phyloP scores from a whole-genome alignment of 1,140 invertebrate genomes.

The Bicyclus anynana region DNA sequence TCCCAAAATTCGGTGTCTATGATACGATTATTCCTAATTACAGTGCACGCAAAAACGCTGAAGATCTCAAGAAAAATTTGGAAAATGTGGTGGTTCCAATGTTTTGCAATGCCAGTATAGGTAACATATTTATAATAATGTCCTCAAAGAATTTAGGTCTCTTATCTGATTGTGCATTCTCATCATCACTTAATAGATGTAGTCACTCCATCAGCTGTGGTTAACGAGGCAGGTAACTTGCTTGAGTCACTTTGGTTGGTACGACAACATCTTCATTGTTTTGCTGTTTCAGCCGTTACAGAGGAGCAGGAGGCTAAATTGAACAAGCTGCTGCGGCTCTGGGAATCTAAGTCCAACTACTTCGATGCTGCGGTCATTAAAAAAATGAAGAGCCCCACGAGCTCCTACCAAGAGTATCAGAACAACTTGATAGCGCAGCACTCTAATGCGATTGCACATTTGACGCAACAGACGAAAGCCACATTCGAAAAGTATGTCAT shows the following conservation, averaged over 20 bases:
- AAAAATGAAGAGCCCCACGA: conserved; percentile 86
- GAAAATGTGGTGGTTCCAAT: conserved; percentile 97
- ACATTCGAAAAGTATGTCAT: conserved; percentile 84
- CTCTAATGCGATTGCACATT: conserved; percentile 84
- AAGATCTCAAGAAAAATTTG: conserved; percentile 93
- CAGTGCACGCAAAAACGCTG: conserved; percentile 95
- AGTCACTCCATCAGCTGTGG: conserved; percentile 59
- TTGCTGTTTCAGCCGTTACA: conserved; percentile 81
- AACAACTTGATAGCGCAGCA: conserved; percentile 88
- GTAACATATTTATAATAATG: conserved; percentile 78
- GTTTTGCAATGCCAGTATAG: conserved; percentile 93
- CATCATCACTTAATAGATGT: conserved; percentile 58
- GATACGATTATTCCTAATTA: conserved; percentile 77
- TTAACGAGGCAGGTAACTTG: conserved; percentile 70
- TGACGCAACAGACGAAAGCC: conserved; percentile 85
- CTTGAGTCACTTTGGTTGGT: conserved; percentile 49
- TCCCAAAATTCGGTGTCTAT: conserved; percentile 65
- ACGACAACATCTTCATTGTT: conserved; percentile 62
- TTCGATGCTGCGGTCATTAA: conserved; percentile 91
- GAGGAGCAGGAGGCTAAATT: conserved; percentile 94
- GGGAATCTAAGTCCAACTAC: conserved; percentile 98
- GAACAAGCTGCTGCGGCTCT: conserved; percentile 93
- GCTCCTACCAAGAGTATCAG: conserved; percentile 91
- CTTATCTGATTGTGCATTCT: conserved; percentile 66
- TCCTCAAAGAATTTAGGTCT: conserved; percentile 67